These are phyloP conservation scores for Iphiclides podalirius DNA, from an alignment of 2,888 invertebrate genomes.

Conservation along the genomic window DNA sequence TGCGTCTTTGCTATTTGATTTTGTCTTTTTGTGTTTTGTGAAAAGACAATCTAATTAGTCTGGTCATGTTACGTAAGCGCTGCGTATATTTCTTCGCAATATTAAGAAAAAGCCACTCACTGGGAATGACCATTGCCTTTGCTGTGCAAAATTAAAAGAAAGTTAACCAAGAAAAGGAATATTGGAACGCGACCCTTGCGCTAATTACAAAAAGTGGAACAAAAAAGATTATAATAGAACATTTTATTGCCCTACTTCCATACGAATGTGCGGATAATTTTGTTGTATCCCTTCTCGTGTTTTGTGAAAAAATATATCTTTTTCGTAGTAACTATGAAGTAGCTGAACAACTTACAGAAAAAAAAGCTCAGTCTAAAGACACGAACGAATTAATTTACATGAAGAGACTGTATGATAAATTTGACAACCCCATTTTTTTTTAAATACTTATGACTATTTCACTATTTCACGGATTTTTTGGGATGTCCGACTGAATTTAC, in stretches of 20 bases:
- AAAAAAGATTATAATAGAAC: conserved; percentile 11
- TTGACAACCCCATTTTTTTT: no score
- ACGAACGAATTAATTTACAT: no score
- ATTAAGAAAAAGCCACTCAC: background rate
- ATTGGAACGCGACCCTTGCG: conserved; percentile 12
- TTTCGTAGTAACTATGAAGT: no score
- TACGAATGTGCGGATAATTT: background rate
- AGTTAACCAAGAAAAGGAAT: conserved; percentile 3
- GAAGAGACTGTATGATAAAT: no score
- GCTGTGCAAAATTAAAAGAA: conserved; percentile 10
- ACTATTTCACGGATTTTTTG: no score
- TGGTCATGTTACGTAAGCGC: background rate
- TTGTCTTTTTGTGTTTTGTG: no score
- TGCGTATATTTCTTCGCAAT: background rate
- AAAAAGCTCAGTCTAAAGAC: no score
- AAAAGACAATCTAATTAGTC: background rate
- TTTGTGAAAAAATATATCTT: no score
- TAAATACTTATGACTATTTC: no score
- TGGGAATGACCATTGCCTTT: background rate
- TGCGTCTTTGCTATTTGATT: no score
- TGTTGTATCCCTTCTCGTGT: background rate
- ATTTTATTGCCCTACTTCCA: conserved; percentile 13
- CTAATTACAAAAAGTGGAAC: conserved; percentile 16
- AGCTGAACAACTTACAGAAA: no score
- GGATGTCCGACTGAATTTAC: no score